Percentiles rank a stretch among this genome's conserved stretches.
These are phyloP conservation scores for Oscheius sp. DNA, from an alignment of 2,888 invertebrate species.

Conservation along the genomic window DNA sequence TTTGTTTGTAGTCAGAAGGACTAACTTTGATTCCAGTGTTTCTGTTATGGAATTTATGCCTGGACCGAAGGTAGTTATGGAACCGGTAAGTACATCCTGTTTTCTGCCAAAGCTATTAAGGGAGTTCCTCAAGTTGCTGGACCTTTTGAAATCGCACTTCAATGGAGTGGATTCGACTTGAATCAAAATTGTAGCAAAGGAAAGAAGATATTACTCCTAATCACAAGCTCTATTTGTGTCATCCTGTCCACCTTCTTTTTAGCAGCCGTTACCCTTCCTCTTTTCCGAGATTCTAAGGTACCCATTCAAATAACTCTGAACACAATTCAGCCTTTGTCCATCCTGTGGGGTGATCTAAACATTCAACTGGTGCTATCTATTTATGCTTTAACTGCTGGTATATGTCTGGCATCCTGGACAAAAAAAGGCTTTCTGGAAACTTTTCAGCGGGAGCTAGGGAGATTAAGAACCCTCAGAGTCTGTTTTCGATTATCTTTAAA, in stretches of 20 bases:
- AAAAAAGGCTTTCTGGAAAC: slow-evolving; percentile 24
- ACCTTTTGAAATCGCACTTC: slow-evolving; percentile 13
- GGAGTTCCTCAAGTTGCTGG: slow-evolving; percentile 21
- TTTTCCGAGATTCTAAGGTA: slow-evolving; percentile 11
- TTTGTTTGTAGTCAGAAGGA: slow-evolving; percentile 1
- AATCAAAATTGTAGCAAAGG: slow-evolving; percentile 1
- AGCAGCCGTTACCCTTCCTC: background rate
- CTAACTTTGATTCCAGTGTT: background rate
- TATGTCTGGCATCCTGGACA: slow-evolving; percentile 25
- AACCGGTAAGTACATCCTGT: background rate
- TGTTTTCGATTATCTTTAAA: background rate
- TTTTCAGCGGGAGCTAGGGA: slow-evolving; percentile 21
- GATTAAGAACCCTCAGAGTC: slow-evolving; percentile 15
- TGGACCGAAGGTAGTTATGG: slow-evolving; percentile 21
- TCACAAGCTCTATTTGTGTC: slow-evolving; percentile 8
- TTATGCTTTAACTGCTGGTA: slow-evolving; percentile 19
- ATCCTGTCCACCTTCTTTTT: slow-evolving; percentile 11
- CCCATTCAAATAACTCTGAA: background rate
- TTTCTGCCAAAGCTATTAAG: background rate
- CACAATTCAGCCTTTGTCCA: slow-evolving; percentile 12
- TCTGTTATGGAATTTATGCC: slow-evolving; percentile 13
- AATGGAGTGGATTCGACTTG: slow-evolving; percentile 25
- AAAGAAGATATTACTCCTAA: background rate
- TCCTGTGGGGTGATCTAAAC: slow-evolving; percentile 24
- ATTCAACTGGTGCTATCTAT: slow-evolving; percentile 1